These are phyloP conservation scores for Crypturellus undulatus DNA, from an alignment of 2,113 vertebrate genomes.

Conservation along the genomic window DNA sequence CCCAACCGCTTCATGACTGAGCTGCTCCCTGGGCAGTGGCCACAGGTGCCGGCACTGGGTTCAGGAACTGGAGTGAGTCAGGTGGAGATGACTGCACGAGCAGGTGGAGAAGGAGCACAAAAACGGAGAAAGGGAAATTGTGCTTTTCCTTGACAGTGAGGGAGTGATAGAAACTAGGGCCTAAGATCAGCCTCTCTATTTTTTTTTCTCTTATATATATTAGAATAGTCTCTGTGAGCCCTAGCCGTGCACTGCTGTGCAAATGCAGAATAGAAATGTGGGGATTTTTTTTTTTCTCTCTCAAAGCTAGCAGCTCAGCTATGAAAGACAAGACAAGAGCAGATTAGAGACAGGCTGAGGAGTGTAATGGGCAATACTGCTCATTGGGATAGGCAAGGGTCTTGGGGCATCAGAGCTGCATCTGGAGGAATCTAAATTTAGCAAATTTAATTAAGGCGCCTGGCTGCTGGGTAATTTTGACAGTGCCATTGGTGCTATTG, in stretches of 20 bases:
- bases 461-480: background rate
- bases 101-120: background rate
- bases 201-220: background rate
- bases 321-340: background rate
- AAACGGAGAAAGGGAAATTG: background rate
- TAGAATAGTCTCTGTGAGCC: background rate
- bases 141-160: background rate
- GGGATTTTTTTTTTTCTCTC: too few species aligned
- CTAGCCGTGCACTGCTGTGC: background rate
- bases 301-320: background rate
- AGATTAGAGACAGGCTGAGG: background rate
- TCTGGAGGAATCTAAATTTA: background rate
- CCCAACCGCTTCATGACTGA: background rate
- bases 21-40: background rate
- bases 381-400: background rate
- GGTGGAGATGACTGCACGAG: background rate
- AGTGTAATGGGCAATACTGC: background rate
- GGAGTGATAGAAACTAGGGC: accelerated
- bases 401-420: background rate
- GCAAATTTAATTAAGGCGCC: background rate
- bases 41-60: background rate
- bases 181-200: accelerated
- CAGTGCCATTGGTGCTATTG: background rate
- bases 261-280: background rate
- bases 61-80: background rate